Base-by-base conservation (phyloP, 2,888 invertebrate genomes). In the Plagodis pulveraria region DNA sequence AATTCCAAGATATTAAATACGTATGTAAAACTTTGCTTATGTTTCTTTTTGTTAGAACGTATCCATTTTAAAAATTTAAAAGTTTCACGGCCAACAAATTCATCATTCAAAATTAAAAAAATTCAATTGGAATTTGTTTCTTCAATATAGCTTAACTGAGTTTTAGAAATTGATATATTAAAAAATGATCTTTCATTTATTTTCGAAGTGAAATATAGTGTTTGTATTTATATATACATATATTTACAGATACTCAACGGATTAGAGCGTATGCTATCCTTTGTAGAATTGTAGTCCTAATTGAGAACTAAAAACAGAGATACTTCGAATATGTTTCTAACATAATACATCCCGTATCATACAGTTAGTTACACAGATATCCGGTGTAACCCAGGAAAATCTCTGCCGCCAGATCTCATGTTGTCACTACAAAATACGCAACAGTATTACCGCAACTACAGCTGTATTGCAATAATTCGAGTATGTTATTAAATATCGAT, bases 301-400 rank as follows among this genome's bases (percentile, higher is more conserved):
- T 22, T 22, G 22, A 22, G 22, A 22, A 22, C 22, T 22, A 1
- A 22, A 22, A 2, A 77, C 77, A 62, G 62, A 65, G 70, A 78
- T 78, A 78, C 74, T 83, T 78, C 69, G 80, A 81, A 77, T 84
- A 84, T 82, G 80, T 84, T 78, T 78, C 76, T 78, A 77, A 77
- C 76, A 78, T 81, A 85, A 87, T 80, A 87, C 79, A 83, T 85
- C 86, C 77, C 77, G 77, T 81, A 77, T 78, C 77, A 73, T 78
- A 76, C 84, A 84, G 86, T 86, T 86, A 87, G 85, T 86, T 85
- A 85, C 81, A 78, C 76, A 72, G 73, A 73, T 76, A 85, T 84
- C 80, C 81, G 74, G 66, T 66, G 72, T 74, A 81, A 76, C 78
- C 79, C 76, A 72, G 70, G 75, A 76, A 83, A 81, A 81, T 76